Percentiles rank a stretch among this genome's conserved stretches.
These are phyloP conservation scores for Patagioenas fasciata DNA, from an alignment of 2,113 vertebrate genomes.

Conservation along the genomic window DNA sequence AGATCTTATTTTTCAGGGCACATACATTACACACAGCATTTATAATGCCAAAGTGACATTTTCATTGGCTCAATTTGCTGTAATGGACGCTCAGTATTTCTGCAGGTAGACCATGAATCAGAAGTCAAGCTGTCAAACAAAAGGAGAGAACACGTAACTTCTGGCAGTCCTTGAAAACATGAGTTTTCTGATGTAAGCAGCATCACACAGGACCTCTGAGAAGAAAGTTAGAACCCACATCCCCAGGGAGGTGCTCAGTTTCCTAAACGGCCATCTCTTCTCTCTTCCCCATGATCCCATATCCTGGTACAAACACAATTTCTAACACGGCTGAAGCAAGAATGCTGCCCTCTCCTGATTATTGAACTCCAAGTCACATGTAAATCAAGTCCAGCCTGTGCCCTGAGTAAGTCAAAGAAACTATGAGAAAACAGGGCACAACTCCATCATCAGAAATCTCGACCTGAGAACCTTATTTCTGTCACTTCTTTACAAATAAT, in stretches of 20 bases:
- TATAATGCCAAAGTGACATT: not conserved
- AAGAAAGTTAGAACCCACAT: not conserved
- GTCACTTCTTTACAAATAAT: not conserved
- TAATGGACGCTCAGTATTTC: not conserved
- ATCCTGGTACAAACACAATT: rapidly evolving
- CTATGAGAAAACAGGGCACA: rapidly evolving
- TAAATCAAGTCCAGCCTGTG: not conserved
- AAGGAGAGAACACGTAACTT: not conserved
- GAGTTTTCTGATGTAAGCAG: not conserved
- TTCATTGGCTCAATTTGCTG: not conserved
- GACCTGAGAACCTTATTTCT: not conserved
- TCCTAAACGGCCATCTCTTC: not conserved
- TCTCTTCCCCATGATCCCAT: rapidly evolving
- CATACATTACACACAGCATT: rapidly evolving
- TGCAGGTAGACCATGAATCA: not conserved
- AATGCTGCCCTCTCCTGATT: rapidly evolving
- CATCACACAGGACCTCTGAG: not conserved
- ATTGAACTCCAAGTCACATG: rapidly evolving
- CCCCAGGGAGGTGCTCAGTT: rapidly evolving
- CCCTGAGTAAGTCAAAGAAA: not conserved
- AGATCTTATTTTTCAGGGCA: not conserved
- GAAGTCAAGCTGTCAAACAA: not conserved
- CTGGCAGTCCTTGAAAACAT: not conserved
- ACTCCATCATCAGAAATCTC: not conserved
- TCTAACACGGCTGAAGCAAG: not conserved